Conservation (phyloP, 2,113 vertebrate species). For the Jaculus jaculus region DNA sequence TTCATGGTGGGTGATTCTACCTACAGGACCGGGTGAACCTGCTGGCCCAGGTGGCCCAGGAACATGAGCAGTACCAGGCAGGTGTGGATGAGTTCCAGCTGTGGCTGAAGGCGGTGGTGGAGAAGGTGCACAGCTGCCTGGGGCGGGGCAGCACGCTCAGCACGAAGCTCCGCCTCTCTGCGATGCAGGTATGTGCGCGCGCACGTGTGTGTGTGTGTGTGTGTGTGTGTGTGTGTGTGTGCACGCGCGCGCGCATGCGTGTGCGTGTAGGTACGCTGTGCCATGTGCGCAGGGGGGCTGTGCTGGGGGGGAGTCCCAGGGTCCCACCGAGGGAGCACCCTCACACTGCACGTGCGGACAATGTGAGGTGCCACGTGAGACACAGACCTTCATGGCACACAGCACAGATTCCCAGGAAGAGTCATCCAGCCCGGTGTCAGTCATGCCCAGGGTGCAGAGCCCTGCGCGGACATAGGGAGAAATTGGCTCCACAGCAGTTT, state of each 20-base stretch:
- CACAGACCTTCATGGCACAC: fast-evolving
- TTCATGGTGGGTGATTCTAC: neutral
- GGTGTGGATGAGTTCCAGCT: conserved; percentile 86
- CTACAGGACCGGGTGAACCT: conserved; percentile 89
- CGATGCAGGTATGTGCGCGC: conserved; percentile 86
- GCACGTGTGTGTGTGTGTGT: too few species aligned
- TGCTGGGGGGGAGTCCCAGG: fast-evolving
- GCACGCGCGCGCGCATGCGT: too few species aligned
- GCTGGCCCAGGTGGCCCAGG: conserved; percentile 88
- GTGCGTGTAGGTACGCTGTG: too few species aligned
- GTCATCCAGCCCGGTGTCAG: neutral
- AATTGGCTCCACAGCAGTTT: fast-evolving
- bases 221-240: too few species aligned
- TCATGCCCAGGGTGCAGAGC: fast-evolving
- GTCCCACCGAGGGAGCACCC: neutral
- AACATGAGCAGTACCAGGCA: conserved; percentile 88
- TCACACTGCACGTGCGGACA: neutral
- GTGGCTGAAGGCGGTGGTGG: conserved; percentile 89
- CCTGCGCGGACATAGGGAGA: neutral
- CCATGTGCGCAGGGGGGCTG: too few species aligned
- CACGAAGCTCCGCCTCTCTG: conserved; percentile 82
- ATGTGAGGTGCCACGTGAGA: neutral
- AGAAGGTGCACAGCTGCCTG: conserved; percentile 86
- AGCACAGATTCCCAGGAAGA: neutral
- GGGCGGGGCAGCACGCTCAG: conserved; percentile 65